Base-by-base conservation (phyloP, 2,113 vertebrate species). In the Lucifuga dentata region DNA sequence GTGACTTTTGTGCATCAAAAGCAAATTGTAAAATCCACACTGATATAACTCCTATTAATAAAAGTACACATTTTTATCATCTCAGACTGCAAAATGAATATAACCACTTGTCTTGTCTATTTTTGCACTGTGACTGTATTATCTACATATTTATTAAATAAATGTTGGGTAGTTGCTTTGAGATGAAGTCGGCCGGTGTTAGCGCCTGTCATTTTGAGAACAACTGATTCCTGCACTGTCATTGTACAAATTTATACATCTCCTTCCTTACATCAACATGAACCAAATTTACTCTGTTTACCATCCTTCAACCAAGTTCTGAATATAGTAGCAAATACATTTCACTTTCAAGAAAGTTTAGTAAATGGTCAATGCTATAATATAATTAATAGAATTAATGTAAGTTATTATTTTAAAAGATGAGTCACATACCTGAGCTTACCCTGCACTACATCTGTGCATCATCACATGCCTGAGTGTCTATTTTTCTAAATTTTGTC, bases 11-110 rank as follows among this genome's bases (percentile, higher is more conserved):
- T 19, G 6, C 1, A 45, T 9, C 5, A 8, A 44, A 67, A 20
- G 39, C 32, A 13, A 53, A 44, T 26, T 68, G 11, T 51, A 40
- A 75, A 71, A 53, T 65, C 48, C 5, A 41, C 44, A 33, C 41
- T 26, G 15, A 41, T n/a, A 19, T 51, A 52, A 48, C 43, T 32
- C 23, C 20, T 9, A n/a, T 11, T 53, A 56, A 5, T 58, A 33
- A 26, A 49, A 11, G 17, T 32, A 45, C 24, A 19, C 39, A 13
- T 10, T 48, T 55, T 59, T 29, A 76, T 12, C 12, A 17, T 23
- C 36, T 53, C 23, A 26, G 53, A 45, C n/a, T 4, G 11, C 16
- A 58, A 68, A 41, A 68, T 56, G 36, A 50, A 23, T 48, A 21
- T 21, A n/a, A 66, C n/a, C n/a, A n/a, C n/a, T n/a, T n/a, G n/a